Evolutionary conservation across 2,888 invertebrate genomes (phyloP), one percentile per base, ranked within the genome.

Genomic region (Ormyrus thymus): DNA sequence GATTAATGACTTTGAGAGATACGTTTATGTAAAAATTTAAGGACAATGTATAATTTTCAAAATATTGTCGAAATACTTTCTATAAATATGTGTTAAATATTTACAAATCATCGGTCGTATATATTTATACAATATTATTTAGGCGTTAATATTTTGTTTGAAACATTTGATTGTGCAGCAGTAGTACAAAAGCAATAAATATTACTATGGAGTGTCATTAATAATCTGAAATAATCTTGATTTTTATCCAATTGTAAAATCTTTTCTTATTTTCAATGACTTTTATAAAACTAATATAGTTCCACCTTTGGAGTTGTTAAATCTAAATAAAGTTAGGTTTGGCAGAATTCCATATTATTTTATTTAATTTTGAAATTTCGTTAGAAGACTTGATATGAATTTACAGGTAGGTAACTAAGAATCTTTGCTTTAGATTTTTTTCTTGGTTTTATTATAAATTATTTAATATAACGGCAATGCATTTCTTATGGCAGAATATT

Each of bases 401-500:
- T 76, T n/a, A 81, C 76, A 89, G 89, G 89, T 89, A 89, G 88
- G 89, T 89, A 86, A 83, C 13, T 46, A 7, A 84, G 84, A 84
- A 84, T 84, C 86, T 87, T 85, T 81, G 76, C 76, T 80, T 62
- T 83, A 83, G 81, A 84, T 80, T 76, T 80, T 82, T 75, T 74
- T 81, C 59, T 76, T 76, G 62, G 77, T 74, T 77, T 62, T 73
- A 62, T 68, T 78, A 29, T 29, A 29, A 29, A 29, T 29, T 29
- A 61, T 73, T 56, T 76, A 72, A 74, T 83, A 83, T 83, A 84
- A 86, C 84, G 86, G 86, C 87, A 87, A 89, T 89, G 88, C 89
- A 89, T 89, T 89, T 89, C 89, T 89, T 89, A 89, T 89, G 89
- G 89, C 86, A 83, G 82, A 86, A 84, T 43, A 55, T 73, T 80